Evolutionary conservation across 2,888 invertebrate genomes (phyloP).

Genomic region (Vesta saturnalis): DNA sequence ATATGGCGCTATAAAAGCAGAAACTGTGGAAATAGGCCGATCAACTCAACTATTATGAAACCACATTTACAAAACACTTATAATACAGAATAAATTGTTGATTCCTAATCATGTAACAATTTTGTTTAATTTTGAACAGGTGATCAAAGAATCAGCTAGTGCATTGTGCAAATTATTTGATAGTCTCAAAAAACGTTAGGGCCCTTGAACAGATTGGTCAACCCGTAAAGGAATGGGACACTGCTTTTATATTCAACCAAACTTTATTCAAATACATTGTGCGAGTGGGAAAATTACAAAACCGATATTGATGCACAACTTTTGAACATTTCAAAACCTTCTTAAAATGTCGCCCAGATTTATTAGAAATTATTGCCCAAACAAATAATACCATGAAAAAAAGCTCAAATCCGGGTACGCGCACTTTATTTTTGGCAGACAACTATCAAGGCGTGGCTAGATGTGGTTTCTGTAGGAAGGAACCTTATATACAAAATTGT

Average conservation of each 20-base stretch:
- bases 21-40: too few relatives aligned
- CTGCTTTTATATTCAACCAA: not conserved
- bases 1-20: too few relatives aligned
- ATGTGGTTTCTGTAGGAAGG: too few relatives aligned
- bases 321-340: not conserved
- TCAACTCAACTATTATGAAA: too few relatives aligned
- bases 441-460: too few relatives aligned
- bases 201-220: not conserved
- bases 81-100: too few relatives aligned
- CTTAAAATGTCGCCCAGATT: not conserved
- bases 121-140: too few relatives aligned
- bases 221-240: not conserved
- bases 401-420: not conserved
- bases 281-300: not conserved
- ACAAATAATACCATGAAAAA: not conserved
- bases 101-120: too few relatives aligned
- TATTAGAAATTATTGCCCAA: not conserved
- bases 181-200: not conserved
- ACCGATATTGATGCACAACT: not conserved
- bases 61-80: too few relatives aligned
- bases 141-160: not conserved
- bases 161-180: not conserved
- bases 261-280: not conserved
- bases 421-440: too few relatives aligned
- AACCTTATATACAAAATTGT: too few relatives aligned